Evolutionary conservation across 1,140 invertebrate species (phyloP).

Genomic region (Anoplolepis gracilipes): DNA sequence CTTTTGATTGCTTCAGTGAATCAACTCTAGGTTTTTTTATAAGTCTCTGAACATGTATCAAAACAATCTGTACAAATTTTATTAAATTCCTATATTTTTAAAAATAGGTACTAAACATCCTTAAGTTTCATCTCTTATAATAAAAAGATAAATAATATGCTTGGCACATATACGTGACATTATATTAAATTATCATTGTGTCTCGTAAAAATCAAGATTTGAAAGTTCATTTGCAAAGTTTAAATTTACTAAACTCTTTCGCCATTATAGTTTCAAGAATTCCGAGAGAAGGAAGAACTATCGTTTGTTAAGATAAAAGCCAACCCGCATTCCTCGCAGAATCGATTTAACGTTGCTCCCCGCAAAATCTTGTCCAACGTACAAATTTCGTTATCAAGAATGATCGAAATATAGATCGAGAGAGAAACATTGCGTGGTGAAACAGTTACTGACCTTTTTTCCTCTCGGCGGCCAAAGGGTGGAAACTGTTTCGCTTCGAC

Average conservation of each 20-base stretch:
- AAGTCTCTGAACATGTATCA: too few species aligned
- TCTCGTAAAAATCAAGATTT: neutral
- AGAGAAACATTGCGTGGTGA: constrained; percentile 42
- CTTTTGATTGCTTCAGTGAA: too few species aligned
- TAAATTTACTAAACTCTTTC: neutral
- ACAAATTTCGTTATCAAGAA: constrained; percentile 38
- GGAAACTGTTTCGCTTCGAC: constrained; percentile 36
- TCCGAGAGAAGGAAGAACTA: neutral
- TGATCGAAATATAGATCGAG: constrained; percentile 34
- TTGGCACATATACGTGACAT: neutral
- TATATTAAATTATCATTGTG: neutral
- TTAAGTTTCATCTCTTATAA: too few species aligned
- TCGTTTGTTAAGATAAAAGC: neutral
- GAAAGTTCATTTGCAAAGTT: neutral
- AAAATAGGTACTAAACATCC: too few species aligned
- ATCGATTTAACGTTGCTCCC: neutral
- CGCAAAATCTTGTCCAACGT: neutral
- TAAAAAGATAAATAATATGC: neutral
- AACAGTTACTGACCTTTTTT: constrained; percentile 6
- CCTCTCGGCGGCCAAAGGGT: neutral
- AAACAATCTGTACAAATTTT: too few species aligned
- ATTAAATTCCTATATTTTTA: too few species aligned
- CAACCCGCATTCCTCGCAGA: neutral
- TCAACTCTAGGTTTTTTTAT: too few species aligned
- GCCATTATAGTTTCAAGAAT: constrained; percentile 17